Evolutionary conservation across 1,140 invertebrate genomes (phyloP).

Genomic region (Cydia splendana): DNA sequence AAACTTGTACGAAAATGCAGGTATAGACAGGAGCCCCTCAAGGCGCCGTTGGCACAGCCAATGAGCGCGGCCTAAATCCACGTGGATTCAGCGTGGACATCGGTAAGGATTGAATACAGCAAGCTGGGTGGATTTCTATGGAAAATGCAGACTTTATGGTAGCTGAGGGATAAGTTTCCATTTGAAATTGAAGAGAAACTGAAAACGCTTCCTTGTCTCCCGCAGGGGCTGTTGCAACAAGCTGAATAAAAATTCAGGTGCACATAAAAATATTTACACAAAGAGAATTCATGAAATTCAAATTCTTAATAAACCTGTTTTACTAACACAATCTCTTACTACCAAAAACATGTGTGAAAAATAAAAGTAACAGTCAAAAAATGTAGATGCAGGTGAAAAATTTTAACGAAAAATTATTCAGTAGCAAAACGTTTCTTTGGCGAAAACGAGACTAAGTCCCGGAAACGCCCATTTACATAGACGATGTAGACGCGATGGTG

Average conservation of each 20-base stretch:
- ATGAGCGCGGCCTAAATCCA: constrained; percentile 70
- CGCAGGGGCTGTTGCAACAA: constrained; percentile 54
- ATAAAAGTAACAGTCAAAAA: constrained; percentile 34
- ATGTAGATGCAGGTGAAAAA: constrained; percentile 43
- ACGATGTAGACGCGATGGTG: constrained; percentile 76
- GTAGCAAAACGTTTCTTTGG: constrained; percentile 55
- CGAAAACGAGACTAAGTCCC: constrained; percentile 69
- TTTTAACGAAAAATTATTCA: constrained; percentile 51
- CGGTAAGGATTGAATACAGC: constrained; percentile 68
- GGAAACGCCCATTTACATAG: constrained; percentile 78
- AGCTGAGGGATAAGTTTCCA: constrained; percentile 77
- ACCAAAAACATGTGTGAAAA: constrained; percentile 35
- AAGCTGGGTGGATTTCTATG: constrained; percentile 74
- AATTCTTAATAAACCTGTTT: constrained; percentile 38
- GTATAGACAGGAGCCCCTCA: constrained; percentile 43
- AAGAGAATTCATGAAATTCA: constrained; percentile 45
- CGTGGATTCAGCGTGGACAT: constrained; percentile 72
- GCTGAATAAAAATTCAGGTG: constrained; percentile 76
- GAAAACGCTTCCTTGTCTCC: constrained; percentile 73
- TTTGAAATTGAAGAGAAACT: constrained; percentile 78
- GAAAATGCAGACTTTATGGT: constrained; percentile 79
- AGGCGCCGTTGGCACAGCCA: constrained; percentile 52
- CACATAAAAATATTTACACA: constrained; percentile 69
- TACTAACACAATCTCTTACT: constrained; percentile 47
- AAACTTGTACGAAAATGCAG: constrained; percentile 70